A percentile compares a stretch with the other conserved stretches of the same genome.
phyloP scores from a whole-genome alignment of 2,113 vertebrate species.

The Pterophyllum scalare region DNA sequence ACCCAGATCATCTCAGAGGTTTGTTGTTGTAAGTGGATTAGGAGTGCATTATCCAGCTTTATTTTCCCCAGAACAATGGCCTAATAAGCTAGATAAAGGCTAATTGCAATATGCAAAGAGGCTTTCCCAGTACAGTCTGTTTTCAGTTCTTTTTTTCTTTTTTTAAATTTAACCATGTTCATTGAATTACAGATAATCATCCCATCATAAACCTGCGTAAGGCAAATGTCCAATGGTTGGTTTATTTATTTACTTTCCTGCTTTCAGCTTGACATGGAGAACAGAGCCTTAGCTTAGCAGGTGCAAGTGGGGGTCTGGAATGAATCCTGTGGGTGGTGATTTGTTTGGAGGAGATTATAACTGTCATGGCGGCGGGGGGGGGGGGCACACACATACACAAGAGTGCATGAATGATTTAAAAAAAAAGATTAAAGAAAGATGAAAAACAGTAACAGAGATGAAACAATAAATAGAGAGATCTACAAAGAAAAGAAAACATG shows the following conservation, averaged over 20 bases:
- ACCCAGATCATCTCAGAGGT: constrained; percentile 72
- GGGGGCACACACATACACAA: too few species aligned
- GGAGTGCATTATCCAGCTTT: constrained; percentile 73
- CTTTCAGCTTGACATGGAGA: constrained; percentile 48
- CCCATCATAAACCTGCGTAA: constrained; percentile 68
- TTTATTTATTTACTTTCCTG: constrained; percentile 55
- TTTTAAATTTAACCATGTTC: constrained; percentile 48
- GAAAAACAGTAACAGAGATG: constrained; percentile 5
- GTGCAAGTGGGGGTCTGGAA: constrained; percentile 76
- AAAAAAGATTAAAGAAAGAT: neutral
- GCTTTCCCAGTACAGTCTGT: constrained; percentile 51
- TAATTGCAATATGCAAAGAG: constrained; percentile 80
- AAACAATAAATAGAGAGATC: constrained; percentile 19
- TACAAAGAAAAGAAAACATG: neutral
- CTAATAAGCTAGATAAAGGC: constrained; percentile 77
- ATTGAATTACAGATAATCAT: constrained; percentile 77
- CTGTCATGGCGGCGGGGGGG: too few species aligned
- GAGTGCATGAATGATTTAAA: too few species aligned
- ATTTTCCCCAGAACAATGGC: constrained; percentile 74
- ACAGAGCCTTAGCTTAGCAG: constrained; percentile 69
- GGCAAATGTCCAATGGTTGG: constrained; percentile 62
- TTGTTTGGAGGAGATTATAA: constrained; percentile 78
- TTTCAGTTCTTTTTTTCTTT: neutral
- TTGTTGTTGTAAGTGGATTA: constrained; percentile 80
- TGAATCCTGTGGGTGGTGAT: constrained; percentile 69